phyloP scores from a whole-genome alignment of 2,797 vertebrate genomes.

The Anguilla megastoma region DNA sequence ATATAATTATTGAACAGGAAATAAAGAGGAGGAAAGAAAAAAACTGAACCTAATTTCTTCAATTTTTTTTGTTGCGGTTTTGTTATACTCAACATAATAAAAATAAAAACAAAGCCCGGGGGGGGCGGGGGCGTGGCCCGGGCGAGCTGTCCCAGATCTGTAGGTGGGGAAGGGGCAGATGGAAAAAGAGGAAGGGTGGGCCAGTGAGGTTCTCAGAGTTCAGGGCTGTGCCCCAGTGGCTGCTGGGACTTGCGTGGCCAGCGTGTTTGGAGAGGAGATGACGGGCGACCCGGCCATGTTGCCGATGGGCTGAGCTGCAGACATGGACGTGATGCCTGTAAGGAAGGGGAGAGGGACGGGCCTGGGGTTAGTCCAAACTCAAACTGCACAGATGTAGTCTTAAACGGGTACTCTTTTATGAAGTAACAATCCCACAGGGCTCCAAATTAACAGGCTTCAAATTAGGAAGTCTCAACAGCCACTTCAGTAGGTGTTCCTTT shows the following conservation, averaged over 20 bases:
- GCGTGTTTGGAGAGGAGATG: constrained; percentile 80
- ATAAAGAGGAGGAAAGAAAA: constrained; percentile 60
- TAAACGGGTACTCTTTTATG: not conserved
- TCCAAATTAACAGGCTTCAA: not conserved
- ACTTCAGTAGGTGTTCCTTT: not conserved
- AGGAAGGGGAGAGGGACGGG: not conserved
- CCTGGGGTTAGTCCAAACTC: not conserved
- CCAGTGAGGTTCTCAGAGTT: constrained; percentile 60
- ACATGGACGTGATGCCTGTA: constrained; percentile 82
- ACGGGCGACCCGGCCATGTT: constrained; percentile 81
- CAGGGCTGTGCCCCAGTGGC: constrained; percentile 80
- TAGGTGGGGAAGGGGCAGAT: constrained; percentile 54
- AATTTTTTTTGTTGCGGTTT: constrained; percentile 42
- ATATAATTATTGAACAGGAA: constrained; percentile 65
- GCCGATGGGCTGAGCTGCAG: constrained; percentile 80
- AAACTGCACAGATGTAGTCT: not conserved
- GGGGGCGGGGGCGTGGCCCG: not conserved
- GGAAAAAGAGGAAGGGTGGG: constrained; percentile 53
- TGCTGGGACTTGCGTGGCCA: constrained; percentile 81
- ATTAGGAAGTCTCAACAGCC: not conserved
- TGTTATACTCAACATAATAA: constrained; percentile 75
- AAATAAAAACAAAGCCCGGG: constrained; percentile 62
- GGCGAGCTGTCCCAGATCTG: constrained; percentile 58
- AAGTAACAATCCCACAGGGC: too few relatives aligned
- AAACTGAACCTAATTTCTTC: constrained; percentile 62